Evolutionary conservation across 2,888 invertebrate genomes (phyloP).

Genomic region (Carterocephalus palaemon): DNA sequence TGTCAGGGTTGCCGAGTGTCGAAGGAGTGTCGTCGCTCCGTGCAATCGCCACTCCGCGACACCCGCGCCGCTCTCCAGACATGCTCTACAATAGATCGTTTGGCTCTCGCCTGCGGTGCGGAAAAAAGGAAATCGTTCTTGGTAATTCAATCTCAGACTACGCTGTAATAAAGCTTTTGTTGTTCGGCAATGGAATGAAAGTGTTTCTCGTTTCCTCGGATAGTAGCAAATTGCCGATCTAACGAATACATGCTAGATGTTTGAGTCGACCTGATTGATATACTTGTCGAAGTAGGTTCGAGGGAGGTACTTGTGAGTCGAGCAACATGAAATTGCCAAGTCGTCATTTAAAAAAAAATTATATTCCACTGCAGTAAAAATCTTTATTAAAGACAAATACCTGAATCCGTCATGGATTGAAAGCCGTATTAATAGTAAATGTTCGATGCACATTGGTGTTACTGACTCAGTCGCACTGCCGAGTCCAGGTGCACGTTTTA

Average conservation of each 20-base stretch:
- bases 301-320: no score
- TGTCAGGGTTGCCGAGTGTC: conserved; percentile 43
- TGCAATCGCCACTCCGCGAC: conserved; percentile 44
- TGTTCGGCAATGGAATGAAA: conserved; percentile 1
- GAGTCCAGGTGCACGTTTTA: conserved; percentile 38
- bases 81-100: conserved; percentile 68
- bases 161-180: conserved; percentile 20
- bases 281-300: no score
- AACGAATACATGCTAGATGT: no score
- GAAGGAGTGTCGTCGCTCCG: conserved; percentile 32
- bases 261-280: no score
- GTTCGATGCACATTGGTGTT: conserved; percentile 40
- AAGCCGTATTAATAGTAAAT: conserved; percentile 45
- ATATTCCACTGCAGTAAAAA: no score
- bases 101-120: conserved; percentile 80
- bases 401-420: conserved; percentile 1
- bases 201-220: conserved; percentile 7
- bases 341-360: no score
- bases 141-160: conserved; percentile 65
- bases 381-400: no score
- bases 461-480: conserved; percentile 54
- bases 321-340: no score
- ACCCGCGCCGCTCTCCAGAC: conserved; percentile 33
- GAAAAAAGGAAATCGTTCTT: conserved; percentile 84
- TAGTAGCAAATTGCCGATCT: no score